Conservation (phyloP, 2,113 vertebrate genomes). For the Myiagra hebetior region DNA sequence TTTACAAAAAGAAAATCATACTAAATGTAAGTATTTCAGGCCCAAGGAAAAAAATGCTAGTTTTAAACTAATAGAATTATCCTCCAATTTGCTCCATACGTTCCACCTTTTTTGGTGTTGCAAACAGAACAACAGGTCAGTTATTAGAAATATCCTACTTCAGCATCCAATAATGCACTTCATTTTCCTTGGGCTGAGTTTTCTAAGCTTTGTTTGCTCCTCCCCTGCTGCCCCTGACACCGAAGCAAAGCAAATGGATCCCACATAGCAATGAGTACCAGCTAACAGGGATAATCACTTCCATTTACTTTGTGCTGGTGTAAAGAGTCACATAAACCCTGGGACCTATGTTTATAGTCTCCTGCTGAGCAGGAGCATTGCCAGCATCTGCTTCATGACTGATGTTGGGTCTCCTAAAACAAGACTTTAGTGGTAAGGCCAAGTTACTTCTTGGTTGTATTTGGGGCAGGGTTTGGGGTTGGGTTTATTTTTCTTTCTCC, state of each 20-base stretch:
- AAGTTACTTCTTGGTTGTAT: neutral
- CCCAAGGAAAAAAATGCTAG: neutral
- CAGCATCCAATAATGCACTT: neutral
- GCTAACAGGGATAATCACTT: neutral
- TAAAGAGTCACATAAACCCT: neutral
- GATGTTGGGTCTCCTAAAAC: neutral
- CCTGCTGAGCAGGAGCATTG: neutral
- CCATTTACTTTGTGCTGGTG: neutral
- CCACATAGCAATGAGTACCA: fast-evolving
- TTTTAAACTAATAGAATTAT: neutral
- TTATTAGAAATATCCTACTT: neutral
- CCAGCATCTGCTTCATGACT: neutral
- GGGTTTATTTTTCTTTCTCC: neutral
- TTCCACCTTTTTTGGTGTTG: neutral
- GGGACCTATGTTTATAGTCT: neutral
- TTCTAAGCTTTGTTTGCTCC: neutral
- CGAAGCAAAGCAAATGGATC: neutral
- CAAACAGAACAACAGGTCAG: neutral
- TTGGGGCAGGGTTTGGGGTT: neutral
- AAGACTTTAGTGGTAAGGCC: neutral
- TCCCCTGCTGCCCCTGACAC: neutral
- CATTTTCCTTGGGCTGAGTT: neutral
- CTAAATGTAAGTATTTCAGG: neutral
- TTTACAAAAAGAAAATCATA: neutral
- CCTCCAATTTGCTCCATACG: neutral